These are phyloP conservation scores for Eulimnadia texana DNA, from an alignment of 1,140 invertebrate species.

Conservation along the genomic window DNA sequence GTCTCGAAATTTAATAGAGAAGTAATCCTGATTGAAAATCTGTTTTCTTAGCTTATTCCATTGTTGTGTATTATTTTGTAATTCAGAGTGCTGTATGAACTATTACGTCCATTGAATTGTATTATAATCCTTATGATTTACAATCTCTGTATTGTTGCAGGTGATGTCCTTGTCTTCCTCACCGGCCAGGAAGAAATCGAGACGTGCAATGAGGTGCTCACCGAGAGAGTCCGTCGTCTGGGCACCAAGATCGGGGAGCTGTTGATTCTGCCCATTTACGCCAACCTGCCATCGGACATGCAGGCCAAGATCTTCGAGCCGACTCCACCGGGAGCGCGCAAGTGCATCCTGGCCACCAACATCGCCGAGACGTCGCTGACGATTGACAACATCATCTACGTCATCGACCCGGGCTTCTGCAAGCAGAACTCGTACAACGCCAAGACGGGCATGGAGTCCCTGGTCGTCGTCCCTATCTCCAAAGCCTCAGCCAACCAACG, in stretches of 20 bases:
- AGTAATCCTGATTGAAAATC: no score
- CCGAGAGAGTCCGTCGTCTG: constrained; percentile 74
- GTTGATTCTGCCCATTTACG: constrained; percentile 90
- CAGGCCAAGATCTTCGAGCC: constrained; percentile 96
- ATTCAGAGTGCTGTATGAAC: no score
- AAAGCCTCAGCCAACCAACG: constrained; percentile 92
- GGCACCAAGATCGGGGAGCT: constrained; percentile 88
- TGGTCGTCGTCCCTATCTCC: constrained; percentile 94
- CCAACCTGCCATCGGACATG: constrained; percentile 95
- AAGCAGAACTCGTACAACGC: constrained; percentile 99
- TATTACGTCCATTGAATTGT: no score
- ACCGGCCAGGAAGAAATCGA: constrained; percentile 93
- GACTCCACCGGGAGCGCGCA: constrained; percentile 84
- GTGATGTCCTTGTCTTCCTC: constrained; percentile 93
- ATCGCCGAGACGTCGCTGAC: constrained; percentile 98
- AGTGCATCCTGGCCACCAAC: constrained; percentile 86
- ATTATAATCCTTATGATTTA: no score
- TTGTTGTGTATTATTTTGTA: no score
- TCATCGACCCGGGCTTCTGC: constrained; percentile 97
- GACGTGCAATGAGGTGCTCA: constrained; percentile 81
- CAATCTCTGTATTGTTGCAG: constrained; percentile 46
- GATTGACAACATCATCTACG: constrained; percentile 98
- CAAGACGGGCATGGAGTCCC: constrained; percentile 91
- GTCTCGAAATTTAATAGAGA: no score
- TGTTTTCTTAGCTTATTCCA: no score